phyloP scores from a whole-genome alignment of 2,113 vertebrate genomes.

The Albula glossodonta region DNA sequence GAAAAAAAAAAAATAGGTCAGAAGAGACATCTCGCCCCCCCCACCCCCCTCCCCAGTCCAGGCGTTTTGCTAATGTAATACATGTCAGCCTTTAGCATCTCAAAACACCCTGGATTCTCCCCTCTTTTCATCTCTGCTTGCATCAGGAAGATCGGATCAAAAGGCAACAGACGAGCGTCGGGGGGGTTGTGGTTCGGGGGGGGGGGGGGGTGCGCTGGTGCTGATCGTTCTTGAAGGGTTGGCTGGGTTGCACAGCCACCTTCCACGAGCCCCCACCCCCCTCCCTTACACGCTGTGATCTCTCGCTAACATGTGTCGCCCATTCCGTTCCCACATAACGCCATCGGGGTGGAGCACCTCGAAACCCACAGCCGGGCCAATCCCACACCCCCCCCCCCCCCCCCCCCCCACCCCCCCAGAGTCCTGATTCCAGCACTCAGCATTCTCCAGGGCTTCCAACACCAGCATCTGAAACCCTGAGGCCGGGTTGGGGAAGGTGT shows the following conservation, averaged over 20 bases:
- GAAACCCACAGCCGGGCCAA: no score
- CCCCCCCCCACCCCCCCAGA: neutral
- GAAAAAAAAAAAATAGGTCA: slow-evolving; percentile 52
- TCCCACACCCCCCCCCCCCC: no score
- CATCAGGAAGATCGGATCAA: slow-evolving; percentile 39
- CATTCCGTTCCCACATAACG: no score
- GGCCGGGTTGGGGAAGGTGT: neutral
- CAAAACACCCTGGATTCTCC: slow-evolving; percentile 43
- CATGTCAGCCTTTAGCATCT: slow-evolving; percentile 49
- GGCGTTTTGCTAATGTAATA: slow-evolving; percentile 47
- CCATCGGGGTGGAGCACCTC: no score
- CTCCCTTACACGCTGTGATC: no score
- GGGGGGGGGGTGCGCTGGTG: no score
- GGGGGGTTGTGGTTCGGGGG: neutral
- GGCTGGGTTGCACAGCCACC: neutral
- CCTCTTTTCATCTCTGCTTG: slow-evolving; percentile 39
- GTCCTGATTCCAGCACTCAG: neutral
- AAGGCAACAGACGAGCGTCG: slow-evolving; percentile 56
- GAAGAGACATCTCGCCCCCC: slow-evolving; percentile 22
- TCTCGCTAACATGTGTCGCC: no score
- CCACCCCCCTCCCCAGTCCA: slow-evolving; percentile 26
- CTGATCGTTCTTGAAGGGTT: slow-evolving; percentile 14
- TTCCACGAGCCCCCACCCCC: no score
- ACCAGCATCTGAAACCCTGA: neutral
- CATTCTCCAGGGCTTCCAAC: neutral